These are phyloP conservation scores for Spea bombifrons DNA, from an alignment of 2,113 vertebrate species.

Conservation along the genomic window DNA sequence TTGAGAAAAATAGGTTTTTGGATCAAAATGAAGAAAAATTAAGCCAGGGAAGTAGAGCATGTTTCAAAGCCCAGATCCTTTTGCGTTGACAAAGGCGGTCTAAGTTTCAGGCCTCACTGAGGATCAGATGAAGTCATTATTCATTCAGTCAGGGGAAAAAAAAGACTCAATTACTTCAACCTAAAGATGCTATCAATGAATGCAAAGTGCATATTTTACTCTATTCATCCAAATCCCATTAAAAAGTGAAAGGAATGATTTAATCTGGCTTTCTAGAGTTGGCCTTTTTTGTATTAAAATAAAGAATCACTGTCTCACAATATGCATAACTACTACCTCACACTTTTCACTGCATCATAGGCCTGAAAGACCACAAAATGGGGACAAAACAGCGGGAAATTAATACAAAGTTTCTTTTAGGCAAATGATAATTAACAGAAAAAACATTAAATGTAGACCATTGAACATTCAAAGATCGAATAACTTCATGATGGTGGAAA, in stretches of 20 bases:
- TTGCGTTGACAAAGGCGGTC: conserved; percentile 84
- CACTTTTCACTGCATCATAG: conserved; percentile 61
- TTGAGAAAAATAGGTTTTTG: conserved; percentile 82
- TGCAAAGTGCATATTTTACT: conserved; percentile 88
- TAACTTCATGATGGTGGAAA: conserved; percentile 56
- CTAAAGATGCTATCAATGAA: conserved; percentile 91
- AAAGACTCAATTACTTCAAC: conserved; percentile 93
- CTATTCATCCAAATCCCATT: conserved; percentile 92
- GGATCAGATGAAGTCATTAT: conserved; percentile 95
- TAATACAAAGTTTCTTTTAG: conserved; percentile 64
- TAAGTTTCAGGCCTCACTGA: conserved; percentile 83
- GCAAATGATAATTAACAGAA: conserved; percentile 51
- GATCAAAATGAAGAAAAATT: conserved; percentile 98
- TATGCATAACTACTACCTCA: conserved; percentile 71
- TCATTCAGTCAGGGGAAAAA: conserved; percentile 84
- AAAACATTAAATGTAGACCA: conserved; percentile 54
- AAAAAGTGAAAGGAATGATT: conserved; percentile 89
- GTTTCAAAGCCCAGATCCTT: conserved; percentile 84
- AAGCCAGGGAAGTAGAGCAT: conserved; percentile 83
- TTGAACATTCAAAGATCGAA: conserved; percentile 52
- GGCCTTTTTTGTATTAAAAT: conserved; percentile 81
- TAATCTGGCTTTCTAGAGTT: conserved; percentile 85
- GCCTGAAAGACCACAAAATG: conserved; percentile 66
- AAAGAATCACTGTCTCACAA: conserved; percentile 78
- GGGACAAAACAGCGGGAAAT: conserved; percentile 72